phyloP scores from a whole-genome alignment of 1,140 invertebrate genomes.

The Drosophila sturtevanti region DNA sequence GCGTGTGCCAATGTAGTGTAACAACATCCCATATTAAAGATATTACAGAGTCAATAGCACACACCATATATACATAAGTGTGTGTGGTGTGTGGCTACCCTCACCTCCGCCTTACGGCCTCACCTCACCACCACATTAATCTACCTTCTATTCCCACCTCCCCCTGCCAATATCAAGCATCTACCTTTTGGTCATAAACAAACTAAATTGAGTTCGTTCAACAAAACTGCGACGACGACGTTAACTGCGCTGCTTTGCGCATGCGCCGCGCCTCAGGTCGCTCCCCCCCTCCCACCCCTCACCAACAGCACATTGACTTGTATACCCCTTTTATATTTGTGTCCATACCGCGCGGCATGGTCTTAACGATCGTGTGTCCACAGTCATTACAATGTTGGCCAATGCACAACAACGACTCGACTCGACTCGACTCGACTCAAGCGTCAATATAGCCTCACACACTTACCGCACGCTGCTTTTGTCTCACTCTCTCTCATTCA shows the following conservation, averaged over 20 bases:
- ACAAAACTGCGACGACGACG: constrained; percentile 62
- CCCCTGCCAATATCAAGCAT: constrained; percentile 9
- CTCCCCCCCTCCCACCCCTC: neutral
- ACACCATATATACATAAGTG: constrained; percentile 78
- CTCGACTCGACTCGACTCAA: constrained; percentile 20
- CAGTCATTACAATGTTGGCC: constrained; percentile 82
- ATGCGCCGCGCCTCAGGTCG: constrained; percentile 50
- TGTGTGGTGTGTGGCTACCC: constrained; percentile 48
- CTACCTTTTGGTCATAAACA: constrained; percentile 59
- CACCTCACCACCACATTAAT: neutral
- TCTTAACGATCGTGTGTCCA: constrained; percentile 82
- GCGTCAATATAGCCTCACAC: constrained; percentile 32
- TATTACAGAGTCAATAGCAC: constrained; percentile 80
- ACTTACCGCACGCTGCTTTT: constrained; percentile 80
- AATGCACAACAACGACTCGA: constrained; percentile 59
- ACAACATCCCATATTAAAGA: constrained; percentile 81
- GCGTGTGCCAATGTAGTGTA: constrained; percentile 82
- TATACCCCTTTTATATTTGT: constrained; percentile 32
- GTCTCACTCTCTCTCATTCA: constrained; percentile 78
- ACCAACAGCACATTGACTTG: constrained; percentile 8
- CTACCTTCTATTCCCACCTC: neutral
- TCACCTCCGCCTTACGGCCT: constrained; percentile 14
- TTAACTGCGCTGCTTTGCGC: constrained; percentile 22
- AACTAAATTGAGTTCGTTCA: constrained; percentile 80
- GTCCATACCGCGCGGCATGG: constrained; percentile 55